These are phyloP conservation scores for Barbus barbus DNA, from an alignment of 2,113 vertebrate genomes.

Conservation along the genomic window DNA sequence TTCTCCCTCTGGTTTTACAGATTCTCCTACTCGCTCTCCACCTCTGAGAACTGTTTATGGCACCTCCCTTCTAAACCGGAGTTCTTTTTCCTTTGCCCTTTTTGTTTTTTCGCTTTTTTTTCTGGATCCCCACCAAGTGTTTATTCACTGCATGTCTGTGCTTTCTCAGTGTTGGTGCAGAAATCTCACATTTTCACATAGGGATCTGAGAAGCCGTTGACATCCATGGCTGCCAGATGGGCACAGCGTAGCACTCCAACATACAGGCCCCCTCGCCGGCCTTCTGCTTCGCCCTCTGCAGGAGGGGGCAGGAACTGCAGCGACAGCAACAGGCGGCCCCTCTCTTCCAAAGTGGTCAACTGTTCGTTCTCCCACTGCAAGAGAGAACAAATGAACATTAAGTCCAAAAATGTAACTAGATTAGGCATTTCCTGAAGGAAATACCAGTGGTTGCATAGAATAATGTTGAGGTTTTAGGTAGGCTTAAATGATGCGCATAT, in stretches of 20 bases:
- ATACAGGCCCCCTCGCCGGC: slow-evolving; percentile 68
- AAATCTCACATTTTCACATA: slow-evolving; percentile 85
- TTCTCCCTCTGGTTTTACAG: not conserved
- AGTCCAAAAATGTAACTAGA: not conserved
- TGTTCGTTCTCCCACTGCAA: slow-evolving; percentile 81
- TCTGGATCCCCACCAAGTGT: too few relatives aligned
- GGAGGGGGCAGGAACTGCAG: slow-evolving; percentile 75
- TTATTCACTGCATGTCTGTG: not conserved
- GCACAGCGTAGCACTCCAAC: slow-evolving; percentile 85
- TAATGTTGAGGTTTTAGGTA: not conserved
- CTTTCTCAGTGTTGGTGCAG: not conserved
- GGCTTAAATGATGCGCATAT: not conserved
- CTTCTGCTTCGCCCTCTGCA: slow-evolving; percentile 36
- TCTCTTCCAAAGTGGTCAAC: slow-evolving; percentile 81
- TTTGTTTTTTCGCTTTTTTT: not conserved
- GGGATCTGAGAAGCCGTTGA: slow-evolving; percentile 87
- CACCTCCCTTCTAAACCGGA: not conserved
- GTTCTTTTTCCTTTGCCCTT: not conserved
- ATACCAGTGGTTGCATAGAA: not conserved
- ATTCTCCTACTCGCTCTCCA: slow-evolving; percentile 5
- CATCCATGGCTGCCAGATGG: slow-evolving; percentile 87
- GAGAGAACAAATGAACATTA: slow-evolving; percentile 11
- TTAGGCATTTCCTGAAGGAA: not conserved
- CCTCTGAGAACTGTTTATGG: not conserved
- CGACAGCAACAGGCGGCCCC: slow-evolving; percentile 81